Percentiles rank a stretch among this genome's conserved stretches.
phyloP scores from a whole-genome alignment of 2,113 vertebrate genomes.

The Thryonomys swinderianus region DNA sequence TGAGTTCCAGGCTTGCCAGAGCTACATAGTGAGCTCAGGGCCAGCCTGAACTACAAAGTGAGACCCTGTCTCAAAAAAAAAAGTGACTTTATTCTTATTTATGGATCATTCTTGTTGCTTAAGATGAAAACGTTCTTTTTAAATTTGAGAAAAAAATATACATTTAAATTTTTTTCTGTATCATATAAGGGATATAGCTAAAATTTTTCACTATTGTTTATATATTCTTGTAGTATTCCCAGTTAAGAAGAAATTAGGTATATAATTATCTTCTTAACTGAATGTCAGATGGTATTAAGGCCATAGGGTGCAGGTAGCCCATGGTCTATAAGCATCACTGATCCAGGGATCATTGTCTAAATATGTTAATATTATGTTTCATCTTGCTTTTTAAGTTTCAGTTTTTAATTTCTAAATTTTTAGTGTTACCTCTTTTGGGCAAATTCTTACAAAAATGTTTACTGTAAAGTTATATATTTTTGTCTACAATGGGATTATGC shows the following conservation, averaged over 20 bases:
- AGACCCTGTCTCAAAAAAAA: no score
- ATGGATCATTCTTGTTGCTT: conserved; percentile 72
- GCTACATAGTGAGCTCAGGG: no score
- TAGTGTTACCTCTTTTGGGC: conserved; percentile 84
- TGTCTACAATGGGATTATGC: conserved; percentile 82
- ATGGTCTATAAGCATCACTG: conserved; percentile 58
- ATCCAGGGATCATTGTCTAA: conserved; percentile 50
- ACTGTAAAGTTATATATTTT: conserved; percentile 88
- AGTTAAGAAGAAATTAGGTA: conserved; percentile 38
- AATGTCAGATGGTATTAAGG: conserved; percentile 46
- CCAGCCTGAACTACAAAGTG: no score
- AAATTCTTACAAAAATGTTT: conserved; percentile 86
- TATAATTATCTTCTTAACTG: conserved; percentile 65
- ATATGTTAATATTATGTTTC: conserved; percentile 37
- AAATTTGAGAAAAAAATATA: conserved; percentile 63
- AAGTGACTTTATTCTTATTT: conserved; percentile 66
- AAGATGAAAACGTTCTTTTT: conserved; percentile 72
- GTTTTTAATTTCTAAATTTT: conserved; percentile 65
- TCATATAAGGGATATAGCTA: conserved; percentile 69
- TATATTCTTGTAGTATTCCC: conserved; percentile 46
- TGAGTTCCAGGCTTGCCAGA: no score
- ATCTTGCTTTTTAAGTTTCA: conserved; percentile 59
- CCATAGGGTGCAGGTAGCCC: conserved; percentile 78
- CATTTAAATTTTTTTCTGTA: conserved; percentile 73
- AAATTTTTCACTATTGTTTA: conserved; percentile 59